Base-by-base conservation (phyloP, 30 jellyfish, hydroid and myxozoan species). In the Hydra vulgaris region DNA sequence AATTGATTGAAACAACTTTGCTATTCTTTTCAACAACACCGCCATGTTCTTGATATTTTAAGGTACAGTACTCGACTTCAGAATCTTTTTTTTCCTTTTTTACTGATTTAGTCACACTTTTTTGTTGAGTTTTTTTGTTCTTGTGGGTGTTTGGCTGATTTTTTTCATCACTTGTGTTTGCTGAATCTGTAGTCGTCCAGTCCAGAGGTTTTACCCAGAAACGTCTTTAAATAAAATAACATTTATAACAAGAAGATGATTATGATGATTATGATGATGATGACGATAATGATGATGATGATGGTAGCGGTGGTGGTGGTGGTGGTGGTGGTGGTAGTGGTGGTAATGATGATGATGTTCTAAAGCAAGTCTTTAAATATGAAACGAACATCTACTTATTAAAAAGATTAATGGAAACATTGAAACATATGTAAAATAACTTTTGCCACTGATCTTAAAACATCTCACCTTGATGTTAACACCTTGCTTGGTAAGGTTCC, bases 151-250 rank as follows among this genome's bases (percentile, higher is more conserved):
- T 54, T 70, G 71, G 55, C 0, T 66, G 26, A 16, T 19, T 26
- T 20, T 8, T 55, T 18, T 80, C 87, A 22, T 80, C 87, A 23
- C 87, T 53, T 21, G 87, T 3, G 75, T 68, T 20, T 68, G 75
- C 75, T 68, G 75, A 16, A 70, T 54, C 87, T 18, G 87, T 66
- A 23, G 84, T 80, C 18, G 87, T 27, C 71, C 40, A 67, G 85
- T 80, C 87, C 1, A 24, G 71, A 61, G 87, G 87, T 82, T 27
- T 80, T 15, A 80, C 87, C 80, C 87, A 80, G n/a, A 80, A 80
- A 40, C 87, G 84, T 27, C 87, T 80, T 18, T 19, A 80, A 70
- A 70, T n/a, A 3, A 40, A 3, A 40, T 3, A 12, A 3, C 61
- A 40, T 5, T 5, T 40, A 3, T 40, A n/a, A n/a, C n/a, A 56